Conservation (phyloP, 1,140 invertebrate genomes). For the Calosoma granatense region DNA sequence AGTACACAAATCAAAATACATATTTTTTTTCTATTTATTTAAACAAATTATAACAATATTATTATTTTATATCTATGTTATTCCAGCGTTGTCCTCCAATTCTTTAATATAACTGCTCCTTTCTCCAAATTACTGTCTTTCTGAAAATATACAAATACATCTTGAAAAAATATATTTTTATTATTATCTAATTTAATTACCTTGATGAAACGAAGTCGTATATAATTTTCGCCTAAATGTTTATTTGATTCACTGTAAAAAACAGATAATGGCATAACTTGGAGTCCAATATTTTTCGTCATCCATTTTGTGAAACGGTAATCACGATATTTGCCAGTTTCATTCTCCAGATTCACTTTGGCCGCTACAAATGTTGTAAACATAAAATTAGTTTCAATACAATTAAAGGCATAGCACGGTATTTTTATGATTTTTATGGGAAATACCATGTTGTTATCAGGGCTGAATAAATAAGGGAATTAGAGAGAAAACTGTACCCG, state of each 20-base stretch:
- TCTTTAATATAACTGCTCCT: constrained; percentile 46
- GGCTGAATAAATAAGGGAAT: constrained; percentile 16
- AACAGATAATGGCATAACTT: constrained; percentile 83
- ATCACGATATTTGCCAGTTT: constrained; percentile 61
- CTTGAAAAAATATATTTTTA: constrained; percentile 17
- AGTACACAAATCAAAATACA: no score
- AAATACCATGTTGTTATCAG: no score
- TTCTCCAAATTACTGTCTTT: constrained; percentile 62
- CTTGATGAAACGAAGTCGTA: constrained; percentile 88
- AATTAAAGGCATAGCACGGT: no score
- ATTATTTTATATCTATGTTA: no score
- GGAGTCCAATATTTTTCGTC: constrained; percentile 77
- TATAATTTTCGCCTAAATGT: constrained; percentile 70
- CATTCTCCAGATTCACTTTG: constrained; percentile 50
- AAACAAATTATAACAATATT: no score
- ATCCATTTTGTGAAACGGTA: constrained; percentile 90
- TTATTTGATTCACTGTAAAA: constrained; percentile 81
- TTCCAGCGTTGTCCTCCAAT: no score
- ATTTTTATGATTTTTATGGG: no score
- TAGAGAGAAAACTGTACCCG: no score
- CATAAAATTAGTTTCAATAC: no score
- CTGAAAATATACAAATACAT: no score
- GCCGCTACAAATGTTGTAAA: constrained; percentile 31
- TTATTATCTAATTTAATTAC: constrained; percentile 35
- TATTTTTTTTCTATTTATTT: no score